phyloP scores from a whole-genome alignment of 1,140 invertebrate genomes.

The Choristoneura fumiferana region DNA sequence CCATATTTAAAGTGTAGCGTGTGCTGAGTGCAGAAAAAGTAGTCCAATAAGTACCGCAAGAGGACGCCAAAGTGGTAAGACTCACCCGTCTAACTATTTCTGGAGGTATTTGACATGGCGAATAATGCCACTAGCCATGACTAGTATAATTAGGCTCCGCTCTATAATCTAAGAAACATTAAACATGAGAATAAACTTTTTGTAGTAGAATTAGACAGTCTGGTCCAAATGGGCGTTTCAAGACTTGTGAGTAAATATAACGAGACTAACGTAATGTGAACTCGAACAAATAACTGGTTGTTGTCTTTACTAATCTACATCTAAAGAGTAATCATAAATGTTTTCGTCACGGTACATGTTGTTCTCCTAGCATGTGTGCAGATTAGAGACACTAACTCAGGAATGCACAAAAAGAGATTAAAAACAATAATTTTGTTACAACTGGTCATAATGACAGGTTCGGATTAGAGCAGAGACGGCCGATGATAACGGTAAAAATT shows the following conservation, averaged over 20 bases:
- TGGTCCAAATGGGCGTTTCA: constrained; percentile 30
- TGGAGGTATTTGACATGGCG: constrained; percentile 48
- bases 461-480: constrained; percentile 29
- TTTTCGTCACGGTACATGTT: too few relatives aligned
- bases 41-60: constrained; percentile 45
- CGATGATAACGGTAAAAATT: constrained; percentile 57
- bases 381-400: neutral
- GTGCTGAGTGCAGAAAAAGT: constrained; percentile 45
- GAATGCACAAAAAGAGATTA: neutral
- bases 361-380: too few relatives aligned
- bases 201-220: constrained; percentile 43
- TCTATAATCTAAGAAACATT: constrained; percentile 64
- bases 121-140: constrained; percentile 57
- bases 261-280: too few relatives aligned
- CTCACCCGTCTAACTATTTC: constrained; percentile 23
- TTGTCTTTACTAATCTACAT: too few relatives aligned
- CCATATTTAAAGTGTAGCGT: constrained; percentile 63
- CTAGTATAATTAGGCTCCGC: constrained; percentile 59
- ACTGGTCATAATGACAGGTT: constrained; percentile 44
- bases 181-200: constrained; percentile 50
- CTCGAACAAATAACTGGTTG: too few relatives aligned
- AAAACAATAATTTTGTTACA: constrained; percentile 40
- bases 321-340: too few relatives aligned
- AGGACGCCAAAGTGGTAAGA: constrained; percentile 33
- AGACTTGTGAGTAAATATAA: constrained; percentile 32